Base-by-base conservation (phyloP, 2,888 invertebrate genomes). In the Amphipoea lucens region DNA sequence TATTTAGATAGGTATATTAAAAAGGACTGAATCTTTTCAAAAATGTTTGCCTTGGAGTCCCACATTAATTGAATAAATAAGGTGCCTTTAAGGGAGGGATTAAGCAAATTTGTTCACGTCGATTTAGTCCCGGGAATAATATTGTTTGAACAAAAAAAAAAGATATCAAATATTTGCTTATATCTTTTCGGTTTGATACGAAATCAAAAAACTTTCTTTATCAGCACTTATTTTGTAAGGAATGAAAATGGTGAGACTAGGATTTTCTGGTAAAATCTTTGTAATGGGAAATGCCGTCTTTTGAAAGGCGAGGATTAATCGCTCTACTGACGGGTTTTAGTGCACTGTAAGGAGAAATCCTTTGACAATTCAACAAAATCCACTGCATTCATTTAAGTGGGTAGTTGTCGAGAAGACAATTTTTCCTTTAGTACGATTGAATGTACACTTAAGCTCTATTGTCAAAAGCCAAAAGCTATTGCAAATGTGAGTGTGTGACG, bases 1-100 rank as follows among this genome's bases (percentile, higher is more conserved):
- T 66, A 79, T 79, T 73, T 79, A 54, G 14, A 69, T 72, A 66
- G 66, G 69, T 63, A 82, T 57, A 83, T 85, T 82, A 67, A 76
- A 79, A 73, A 77, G 74, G 76, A 65, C 78, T 51, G 76, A 79
- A 74, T 86, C 73, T 66, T 77, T 78, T 69, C 6, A 70, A 60
- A 51, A 69, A 84, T 81, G 74, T 88, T 89, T 84, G 71, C 63
- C 57, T 79, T 63, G 65, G 63, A 74, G 69, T 54, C 68, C 80
- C 78, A 81, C 76, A 89, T 88, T 86, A 79, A 84, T 88, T 86
- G 74, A 83, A 83, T 87, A 82, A 88, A 84, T 84, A 79, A 79
- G 65, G 78, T 73, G 79, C 78, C 76, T 81, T 82, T 36, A 70
- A 42, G 66, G 51, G 74, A 66, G 76, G 78, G 70, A 83, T 88